Evolutionary conservation across 1,140 invertebrate species (phyloP).

Genomic region (Temnothorax curvispinosus): DNA sequence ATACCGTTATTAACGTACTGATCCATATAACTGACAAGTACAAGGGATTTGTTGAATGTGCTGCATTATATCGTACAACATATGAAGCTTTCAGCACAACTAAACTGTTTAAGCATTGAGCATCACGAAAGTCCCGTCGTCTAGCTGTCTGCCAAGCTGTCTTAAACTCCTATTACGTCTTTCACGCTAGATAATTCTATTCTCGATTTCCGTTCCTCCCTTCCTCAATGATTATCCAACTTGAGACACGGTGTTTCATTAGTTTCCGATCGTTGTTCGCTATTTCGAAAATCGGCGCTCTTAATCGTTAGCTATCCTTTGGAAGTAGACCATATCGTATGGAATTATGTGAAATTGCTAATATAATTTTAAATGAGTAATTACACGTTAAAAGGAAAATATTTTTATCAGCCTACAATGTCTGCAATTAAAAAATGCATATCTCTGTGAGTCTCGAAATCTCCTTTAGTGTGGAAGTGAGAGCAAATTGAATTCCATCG

Average conservation of each 20-base stretch:
- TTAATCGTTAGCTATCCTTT: background rate
- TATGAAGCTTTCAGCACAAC: conserved; percentile 36
- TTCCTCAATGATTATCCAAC: conserved; percentile 18
- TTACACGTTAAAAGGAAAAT: background rate
- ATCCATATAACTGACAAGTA: conserved; percentile 16
- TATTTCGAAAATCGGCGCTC: background rate
- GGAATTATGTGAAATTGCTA: background rate
- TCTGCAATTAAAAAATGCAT: background rate
- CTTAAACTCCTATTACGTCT: conserved; percentile 47
- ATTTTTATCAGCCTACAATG: background rate
- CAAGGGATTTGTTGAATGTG: conserved; percentile 1
- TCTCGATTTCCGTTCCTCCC: conserved; percentile 14
- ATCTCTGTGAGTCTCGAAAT: background rate
- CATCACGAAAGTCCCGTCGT: conserved; percentile 12
- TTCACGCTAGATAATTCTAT: conserved; percentile 45
- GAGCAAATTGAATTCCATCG: background rate
- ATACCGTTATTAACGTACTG: background rate
- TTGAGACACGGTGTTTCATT: background rate
- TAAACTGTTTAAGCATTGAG: conserved; percentile 38
- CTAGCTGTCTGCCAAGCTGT: conserved; percentile 35
- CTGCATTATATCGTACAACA: conserved; percentile 18
- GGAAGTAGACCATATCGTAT: background rate
- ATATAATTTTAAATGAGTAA: background rate
- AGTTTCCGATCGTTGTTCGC: background rate
- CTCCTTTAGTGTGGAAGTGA: background rate